Conservation (phyloP, 2,113 vertebrate species). For the Damaliscus lunatus region DNA sequence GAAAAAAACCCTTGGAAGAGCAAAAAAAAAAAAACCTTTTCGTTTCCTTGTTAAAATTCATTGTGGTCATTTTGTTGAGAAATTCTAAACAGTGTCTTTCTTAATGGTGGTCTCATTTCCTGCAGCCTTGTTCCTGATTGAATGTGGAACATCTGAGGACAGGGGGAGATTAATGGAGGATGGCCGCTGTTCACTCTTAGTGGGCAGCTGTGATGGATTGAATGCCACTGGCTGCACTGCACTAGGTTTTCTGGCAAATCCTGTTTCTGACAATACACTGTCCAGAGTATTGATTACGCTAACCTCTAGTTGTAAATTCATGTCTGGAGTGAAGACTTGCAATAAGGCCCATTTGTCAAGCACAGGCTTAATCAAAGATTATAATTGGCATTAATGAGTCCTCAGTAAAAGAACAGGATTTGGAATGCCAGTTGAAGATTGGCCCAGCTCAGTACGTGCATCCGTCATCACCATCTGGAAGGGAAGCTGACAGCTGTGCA, state of each 20-base stretch:
- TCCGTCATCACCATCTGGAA: slow-evolving; percentile 6
- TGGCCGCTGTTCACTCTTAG: neutral
- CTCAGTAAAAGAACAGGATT: neutral
- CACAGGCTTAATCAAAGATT: slow-evolving; percentile 56
- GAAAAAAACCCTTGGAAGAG: neutral
- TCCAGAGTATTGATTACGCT: slow-evolving; percentile 65
- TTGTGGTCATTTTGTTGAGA: slow-evolving; percentile 29
- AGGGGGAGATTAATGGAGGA: slow-evolving; percentile 44
- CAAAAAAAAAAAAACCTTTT: neutral
- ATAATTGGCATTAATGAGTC: slow-evolving; percentile 65
- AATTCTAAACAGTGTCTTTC: slow-evolving; percentile 13
- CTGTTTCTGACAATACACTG: slow-evolving; percentile 57
- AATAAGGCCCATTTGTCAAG: slow-evolving; percentile 61
- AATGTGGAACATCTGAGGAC: neutral
- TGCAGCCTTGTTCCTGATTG: slow-evolving; percentile 24
- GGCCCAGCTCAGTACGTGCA: neutral
- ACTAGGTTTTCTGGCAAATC: slow-evolving; percentile 51
- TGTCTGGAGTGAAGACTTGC: slow-evolving; percentile 39
- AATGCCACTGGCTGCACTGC: neutral
- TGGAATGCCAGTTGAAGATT: slow-evolving; percentile 43
- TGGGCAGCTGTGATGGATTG: slow-evolving; percentile 53
- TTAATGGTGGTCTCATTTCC: slow-evolving; percentile 6
- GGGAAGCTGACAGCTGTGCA: slow-evolving; percentile 48
- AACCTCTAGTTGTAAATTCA: slow-evolving; percentile 63
- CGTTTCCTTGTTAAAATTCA: slow-evolving; percentile 13